Conservation (phyloP, 2,797 vertebrate species). For the Lophius americanus region DNA sequence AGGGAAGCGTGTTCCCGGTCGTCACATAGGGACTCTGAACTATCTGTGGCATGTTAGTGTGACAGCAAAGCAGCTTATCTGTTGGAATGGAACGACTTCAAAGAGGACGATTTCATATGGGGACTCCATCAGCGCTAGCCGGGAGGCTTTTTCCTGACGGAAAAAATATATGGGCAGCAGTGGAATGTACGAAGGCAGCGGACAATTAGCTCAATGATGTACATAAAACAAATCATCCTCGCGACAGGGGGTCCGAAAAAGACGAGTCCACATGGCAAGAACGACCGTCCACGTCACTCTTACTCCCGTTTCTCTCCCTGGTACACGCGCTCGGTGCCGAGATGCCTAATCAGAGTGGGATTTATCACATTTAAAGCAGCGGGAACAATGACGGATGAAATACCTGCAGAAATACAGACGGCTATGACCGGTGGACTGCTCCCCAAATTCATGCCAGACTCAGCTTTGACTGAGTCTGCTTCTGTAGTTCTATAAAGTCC, state of each 20-base stretch:
- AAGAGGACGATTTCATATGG: constrained; percentile 54
- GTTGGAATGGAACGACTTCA: constrained; percentile 53
- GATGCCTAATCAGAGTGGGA: constrained; percentile 19
- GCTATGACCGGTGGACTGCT: background rate
- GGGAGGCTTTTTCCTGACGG: constrained; percentile 49
- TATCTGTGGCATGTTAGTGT: constrained; percentile 34
- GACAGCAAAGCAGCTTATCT: constrained; percentile 54
- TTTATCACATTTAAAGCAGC: background rate
- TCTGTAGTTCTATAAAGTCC: constrained; percentile 23
- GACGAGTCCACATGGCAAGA: constrained; percentile 25
- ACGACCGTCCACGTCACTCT: constrained; percentile 5
- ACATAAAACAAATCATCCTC: constrained; percentile 63
- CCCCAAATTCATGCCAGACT: constrained; percentile 20
- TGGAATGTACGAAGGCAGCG: constrained; percentile 11
- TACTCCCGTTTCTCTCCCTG: constrained; percentile 13
- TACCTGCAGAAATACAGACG: constrained; percentile 15
- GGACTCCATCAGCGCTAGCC: constrained; percentile 26
- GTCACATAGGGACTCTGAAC: constrained; percentile 39
- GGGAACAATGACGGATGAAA: background rate
- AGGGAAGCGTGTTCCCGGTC: constrained; percentile 25
- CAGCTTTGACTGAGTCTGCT: constrained; percentile 10
- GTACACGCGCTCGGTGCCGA: constrained; percentile 4
- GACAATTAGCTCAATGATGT: constrained; percentile 57
- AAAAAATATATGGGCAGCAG: constrained; percentile 40
- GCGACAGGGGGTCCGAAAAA: constrained; percentile 40